Base-by-base conservation (phyloP, 2,113 vertebrate species). In the Phalacrocorax carbo region DNA sequence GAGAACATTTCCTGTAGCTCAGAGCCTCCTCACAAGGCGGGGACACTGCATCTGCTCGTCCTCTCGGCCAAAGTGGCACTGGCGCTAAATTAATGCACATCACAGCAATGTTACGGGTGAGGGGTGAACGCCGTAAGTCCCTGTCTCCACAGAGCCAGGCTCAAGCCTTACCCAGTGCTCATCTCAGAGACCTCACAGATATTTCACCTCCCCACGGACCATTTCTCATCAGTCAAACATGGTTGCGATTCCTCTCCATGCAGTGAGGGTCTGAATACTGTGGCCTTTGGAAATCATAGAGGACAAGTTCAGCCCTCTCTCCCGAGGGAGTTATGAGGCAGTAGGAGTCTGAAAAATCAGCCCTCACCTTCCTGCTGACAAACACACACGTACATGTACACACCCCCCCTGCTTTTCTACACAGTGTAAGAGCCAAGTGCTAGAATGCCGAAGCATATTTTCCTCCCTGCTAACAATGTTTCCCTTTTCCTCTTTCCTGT, bases 401-500 rank as follows among this genome's bases (percentile, higher is more conserved):
- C 7, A 34, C 12, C 55, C 61, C 54, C 16, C 15, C 55, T 30
- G 32, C 36, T 82, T 78, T 94, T 88, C 38, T 88, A 30, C 8
- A 3, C 65, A 71, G 34, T 38, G 12, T 66, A 38, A 81, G 73
- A 91, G 69, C 69, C 86, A 91, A 89, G 26, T 5, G 5, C 61
- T 71, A 68, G 55, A 93, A 89, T 85, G 29, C 66, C 66, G 44
- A 10, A 20, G 5, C 34, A 10, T 71, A 76, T 76, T 96, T 93
- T 91, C 90, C 90, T 90, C 78, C 19, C 75, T 84, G 82, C 34
- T 77, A 82, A 75, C 26, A 48, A 26, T 69, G 30, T 80, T 96
- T 94, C 49, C 66, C 40, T 93, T 69, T 94, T 96, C 92, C 84
- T 96, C 44, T 90, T 95, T 94, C 93, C 94, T 96, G 49, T 76